Evolutionary conservation across 2,797 vertebrate species (phyloP), one percentile per base, ranked within the genome.

Genomic region (Pempheris klunzingeri): DNA sequence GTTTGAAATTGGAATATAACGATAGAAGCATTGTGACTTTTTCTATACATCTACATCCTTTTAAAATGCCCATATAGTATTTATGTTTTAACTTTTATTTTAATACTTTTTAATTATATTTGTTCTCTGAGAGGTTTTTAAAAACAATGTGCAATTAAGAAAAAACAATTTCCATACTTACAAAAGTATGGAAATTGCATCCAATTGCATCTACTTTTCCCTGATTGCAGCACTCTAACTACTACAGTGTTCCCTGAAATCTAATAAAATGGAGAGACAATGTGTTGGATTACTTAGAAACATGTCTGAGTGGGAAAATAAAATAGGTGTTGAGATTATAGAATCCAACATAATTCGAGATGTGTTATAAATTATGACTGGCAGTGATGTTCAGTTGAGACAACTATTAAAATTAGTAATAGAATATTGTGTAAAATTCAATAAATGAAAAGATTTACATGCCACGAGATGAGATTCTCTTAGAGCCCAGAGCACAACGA

Each of bases 391-490:
- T 50, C 26, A 74, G 63, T 66, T 63, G 50, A 70, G 15, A 59
- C 32, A 50, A 43, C 47, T 71, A n/a, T 77, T 68, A 69, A 73
- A 74, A 77, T 63, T 32, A 7, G 4, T 60, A 39, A 43, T 69
- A 71, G 61, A 75, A 71, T 69, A 68, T 70, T 30, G 32, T 73
- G n/a, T 77, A 30, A 78, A 85, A 83, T 65, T 49, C 41, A 64
- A 57, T 52, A 59, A 71, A 86, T 71, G 38, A 15, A 69, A 71
- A 46, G 34, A 64, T 84, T 77, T 77, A 74, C 50, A 77, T 52
- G 64, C 47, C 34, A 5, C 54, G 44, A 67, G 34, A 78, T 63
- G 24, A 75, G 50, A 66, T 68, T 68, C 44, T 73, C 78, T 71
- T 14, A 74, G 60, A 71, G 72, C 59, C 39, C 50, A 24, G 70